A percentile compares a stretch with the other conserved stretches of the same genome.
Conservation (phyloP, 2,797 vertebrate genomes). For the Gephyroberyx darwinii region DNA sequence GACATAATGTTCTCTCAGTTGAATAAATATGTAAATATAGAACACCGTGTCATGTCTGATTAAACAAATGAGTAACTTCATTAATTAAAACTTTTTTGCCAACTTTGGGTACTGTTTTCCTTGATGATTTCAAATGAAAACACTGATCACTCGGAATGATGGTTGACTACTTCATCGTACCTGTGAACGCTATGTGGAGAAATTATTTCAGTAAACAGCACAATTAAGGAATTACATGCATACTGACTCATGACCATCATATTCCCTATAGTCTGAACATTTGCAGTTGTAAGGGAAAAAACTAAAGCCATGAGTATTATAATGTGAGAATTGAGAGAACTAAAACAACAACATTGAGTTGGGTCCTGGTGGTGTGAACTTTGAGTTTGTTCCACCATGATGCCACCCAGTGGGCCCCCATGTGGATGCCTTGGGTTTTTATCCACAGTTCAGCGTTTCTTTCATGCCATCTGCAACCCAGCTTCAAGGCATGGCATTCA, state of each 20-base stretch:
- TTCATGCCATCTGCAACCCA: conserved; percentile 77
- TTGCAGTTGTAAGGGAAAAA: conserved; percentile 16
- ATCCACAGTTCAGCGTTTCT: conserved; percentile 64
- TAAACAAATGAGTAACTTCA: conserved; percentile 63
- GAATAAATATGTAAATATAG: conserved; percentile 71
- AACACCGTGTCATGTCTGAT: conserved; percentile 57
- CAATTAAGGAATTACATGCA: conserved; percentile 20
- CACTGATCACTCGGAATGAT: conserved; percentile 10
- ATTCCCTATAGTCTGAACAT: conserved; percentile 20
- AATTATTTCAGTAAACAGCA: not conserved
- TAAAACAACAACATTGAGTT: conserved; percentile 7
- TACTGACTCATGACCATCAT: conserved; percentile 10
- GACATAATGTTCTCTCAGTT: conserved; percentile 66
- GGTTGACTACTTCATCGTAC: conserved; percentile 6
- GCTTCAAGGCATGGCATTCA: conserved; percentile 73
- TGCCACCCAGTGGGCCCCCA: conserved; percentile 65
- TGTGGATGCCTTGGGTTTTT: conserved; percentile 72
- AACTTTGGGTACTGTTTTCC: conserved; percentile 36
- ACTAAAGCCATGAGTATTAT: conserved; percentile 24
- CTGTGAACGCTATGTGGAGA: conserved; percentile 9
- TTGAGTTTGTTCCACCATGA: conserved; percentile 66
- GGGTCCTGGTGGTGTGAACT: conserved; percentile 60
- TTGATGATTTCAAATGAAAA: conserved; percentile 20
- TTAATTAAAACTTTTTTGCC: conserved; percentile 58
- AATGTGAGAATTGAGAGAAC: conserved; percentile 25